Conservation (phyloP, 2,797 vertebrate species). For the Etheostoma perlongum region DNA sequence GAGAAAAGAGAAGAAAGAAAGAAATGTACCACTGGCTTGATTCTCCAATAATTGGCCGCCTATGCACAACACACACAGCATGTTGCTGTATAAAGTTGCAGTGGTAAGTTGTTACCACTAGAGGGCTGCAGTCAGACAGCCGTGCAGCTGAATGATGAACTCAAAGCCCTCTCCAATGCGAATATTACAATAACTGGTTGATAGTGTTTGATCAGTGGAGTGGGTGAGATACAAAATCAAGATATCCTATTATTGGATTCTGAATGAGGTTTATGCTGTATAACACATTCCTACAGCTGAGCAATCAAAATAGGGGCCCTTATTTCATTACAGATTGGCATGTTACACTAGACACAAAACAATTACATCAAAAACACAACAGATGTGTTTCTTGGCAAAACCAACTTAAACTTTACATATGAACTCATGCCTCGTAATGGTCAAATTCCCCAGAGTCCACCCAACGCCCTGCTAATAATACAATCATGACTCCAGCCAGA, state of each 20-base stretch:
- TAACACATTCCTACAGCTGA: neutral
- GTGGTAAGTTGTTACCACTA: slow-evolving; percentile 51
- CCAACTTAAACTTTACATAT: neutral
- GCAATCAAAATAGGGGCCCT: neutral
- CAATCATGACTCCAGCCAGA: slow-evolving; percentile 4
- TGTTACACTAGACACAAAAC: neutral
- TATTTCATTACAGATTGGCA: neutral
- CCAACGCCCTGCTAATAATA: neutral
- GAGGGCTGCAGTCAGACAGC: slow-evolving; percentile 58
- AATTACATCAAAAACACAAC: neutral
- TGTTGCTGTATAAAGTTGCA: slow-evolving; percentile 19
- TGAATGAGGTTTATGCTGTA: neutral
- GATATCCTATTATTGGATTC: neutral
- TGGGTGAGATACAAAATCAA: neutral
- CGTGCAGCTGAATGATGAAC: slow-evolving; percentile 20
- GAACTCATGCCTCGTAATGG: neutral
- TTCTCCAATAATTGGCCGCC: slow-evolving; percentile 19
- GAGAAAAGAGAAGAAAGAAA: too few species aligned
- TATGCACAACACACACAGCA: neutral
- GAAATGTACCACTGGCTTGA: neutral
- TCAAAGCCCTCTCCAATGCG: slow-evolving; percentile 9
- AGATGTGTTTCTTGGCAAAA: slow-evolving; percentile 5
- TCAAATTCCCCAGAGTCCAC: neutral
- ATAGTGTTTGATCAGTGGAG: slow-evolving; percentile 22
- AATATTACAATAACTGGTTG: slow-evolving; percentile 13